Evolutionary conservation across 2,797 vertebrate genomes (phyloP).

Genomic region (Sebastes vulpes): DNA sequence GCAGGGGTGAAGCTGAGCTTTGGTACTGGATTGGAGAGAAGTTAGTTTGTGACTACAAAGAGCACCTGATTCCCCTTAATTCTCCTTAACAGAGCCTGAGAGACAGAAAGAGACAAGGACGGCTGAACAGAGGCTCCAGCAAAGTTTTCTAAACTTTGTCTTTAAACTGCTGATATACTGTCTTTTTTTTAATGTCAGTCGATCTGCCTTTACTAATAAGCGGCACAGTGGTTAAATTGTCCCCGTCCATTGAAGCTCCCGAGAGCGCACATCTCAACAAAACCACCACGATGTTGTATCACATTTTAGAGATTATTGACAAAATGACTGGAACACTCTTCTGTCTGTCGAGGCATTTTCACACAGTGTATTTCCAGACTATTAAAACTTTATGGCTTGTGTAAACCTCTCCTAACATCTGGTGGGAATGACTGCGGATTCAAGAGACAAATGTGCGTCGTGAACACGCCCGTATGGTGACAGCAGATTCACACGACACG

Average conservation of each 20-base stretch:
- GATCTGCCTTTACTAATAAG: not conserved
- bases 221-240: not conserved
- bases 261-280: not conserved
- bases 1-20: conserved; percentile 7
- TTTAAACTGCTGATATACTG: not conserved
- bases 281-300: not conserved
- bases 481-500: not conserved
- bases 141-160: conserved; percentile 22
- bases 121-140: not conserved
- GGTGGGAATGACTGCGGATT: not conserved
- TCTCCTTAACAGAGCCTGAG: conserved; percentile 19
- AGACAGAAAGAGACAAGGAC: conserved; percentile 16
- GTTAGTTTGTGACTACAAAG: conserved; percentile 23
- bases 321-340: not conserved
- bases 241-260: not conserved
- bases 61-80: conserved; percentile 38
- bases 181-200: not conserved
- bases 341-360: not conserved
- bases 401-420: conserved; percentile 24
- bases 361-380: conserved; percentile 1
- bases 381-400: conserved; percentile 19
- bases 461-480: not conserved
- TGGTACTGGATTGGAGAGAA: conserved; percentile 4
- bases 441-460: not conserved
- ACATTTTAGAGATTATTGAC: not conserved